Conservation (phyloP, 2,113 vertebrate species). For the Copsychus sechellarum region DNA sequence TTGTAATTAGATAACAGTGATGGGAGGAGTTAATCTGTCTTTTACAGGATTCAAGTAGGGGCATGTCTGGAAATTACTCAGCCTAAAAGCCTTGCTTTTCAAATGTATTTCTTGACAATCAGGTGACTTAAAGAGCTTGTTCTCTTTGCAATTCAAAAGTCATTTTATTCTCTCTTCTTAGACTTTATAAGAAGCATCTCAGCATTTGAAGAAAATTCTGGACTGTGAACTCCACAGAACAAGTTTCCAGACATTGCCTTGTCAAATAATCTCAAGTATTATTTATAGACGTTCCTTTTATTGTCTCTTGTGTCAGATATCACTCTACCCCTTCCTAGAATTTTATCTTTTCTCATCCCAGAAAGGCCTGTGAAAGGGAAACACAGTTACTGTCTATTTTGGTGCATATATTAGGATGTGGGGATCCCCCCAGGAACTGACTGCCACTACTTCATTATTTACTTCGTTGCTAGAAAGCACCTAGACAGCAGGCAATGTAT, state of each 20-base stretch:
- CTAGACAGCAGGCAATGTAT: neutral
- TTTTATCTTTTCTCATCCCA: neutral
- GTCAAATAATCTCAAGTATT: neutral
- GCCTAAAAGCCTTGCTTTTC: conserved; percentile 2
- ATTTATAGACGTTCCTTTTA: neutral
- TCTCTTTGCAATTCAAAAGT: neutral
- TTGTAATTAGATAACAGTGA: conserved; percentile 69
- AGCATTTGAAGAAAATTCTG: neutral
- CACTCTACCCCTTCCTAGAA: neutral
- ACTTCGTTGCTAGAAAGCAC: neutral
- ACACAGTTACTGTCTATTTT: neutral
- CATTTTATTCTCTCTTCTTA: neutral
- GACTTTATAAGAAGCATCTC: neutral
- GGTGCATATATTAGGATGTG: neutral
- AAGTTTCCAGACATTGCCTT: neutral
- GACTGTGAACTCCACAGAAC: neutral
- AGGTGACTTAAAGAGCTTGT: neutral
- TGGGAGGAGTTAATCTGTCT: conserved; percentile 54
- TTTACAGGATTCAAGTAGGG: conserved; percentile 37
- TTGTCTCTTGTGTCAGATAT: neutral
- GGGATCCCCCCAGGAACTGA: neutral
- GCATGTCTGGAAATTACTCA: conserved; percentile 56
- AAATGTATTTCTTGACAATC: neutral
- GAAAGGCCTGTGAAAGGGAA: neutral
- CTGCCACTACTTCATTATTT: neutral